Evolutionary conservation across 2,888 invertebrate species (phyloP).

Genomic region (Dynastes hyllus): DNA sequence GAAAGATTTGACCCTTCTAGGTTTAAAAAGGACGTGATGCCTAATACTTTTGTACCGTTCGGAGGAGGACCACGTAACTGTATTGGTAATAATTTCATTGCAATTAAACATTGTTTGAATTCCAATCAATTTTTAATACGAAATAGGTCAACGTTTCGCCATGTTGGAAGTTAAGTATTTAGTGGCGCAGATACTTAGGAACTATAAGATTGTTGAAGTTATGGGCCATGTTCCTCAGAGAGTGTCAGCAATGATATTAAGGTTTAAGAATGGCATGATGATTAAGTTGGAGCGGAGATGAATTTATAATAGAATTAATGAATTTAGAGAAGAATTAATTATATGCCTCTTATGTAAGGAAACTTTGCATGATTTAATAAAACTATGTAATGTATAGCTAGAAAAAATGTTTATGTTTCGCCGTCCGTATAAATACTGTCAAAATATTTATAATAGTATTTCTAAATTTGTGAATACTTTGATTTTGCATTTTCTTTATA

Average conservation of each 20-base stretch:
- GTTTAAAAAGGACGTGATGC: slow-evolving; percentile 10
- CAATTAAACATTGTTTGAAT: background rate
- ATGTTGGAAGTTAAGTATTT: slow-evolving; percentile 6
- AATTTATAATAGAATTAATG: background rate
- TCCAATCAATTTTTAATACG: background rate
- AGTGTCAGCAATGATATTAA: background rate
- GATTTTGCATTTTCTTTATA: slow-evolving; percentile 7
- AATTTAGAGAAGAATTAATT: too few species aligned
- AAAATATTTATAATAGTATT: too few species aligned
- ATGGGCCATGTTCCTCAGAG: background rate
- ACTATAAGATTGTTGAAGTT: background rate
- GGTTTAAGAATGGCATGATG: slow-evolving; percentile 11
- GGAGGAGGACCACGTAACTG: slow-evolving; percentile 16
- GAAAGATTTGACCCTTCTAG: slow-evolving; percentile 19
- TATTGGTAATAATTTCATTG: slow-evolving; percentile 5
- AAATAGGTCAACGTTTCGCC: slow-evolving; percentile 23
- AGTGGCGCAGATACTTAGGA: background rate
- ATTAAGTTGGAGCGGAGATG: background rate
- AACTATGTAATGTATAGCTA: too few species aligned
- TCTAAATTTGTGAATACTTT: background rate
- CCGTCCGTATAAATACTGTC: too few species aligned
- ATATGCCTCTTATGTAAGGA: too few species aligned
- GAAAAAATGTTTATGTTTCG: too few species aligned
- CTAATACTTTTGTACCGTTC: slow-evolving; percentile 11
- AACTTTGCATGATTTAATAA: too few species aligned